A percentile compares a stretch with the other conserved stretches of the same genome.
phyloP scores from a whole-genome alignment of 2,113 vertebrate species.

The Pungitius pungitius region DNA sequence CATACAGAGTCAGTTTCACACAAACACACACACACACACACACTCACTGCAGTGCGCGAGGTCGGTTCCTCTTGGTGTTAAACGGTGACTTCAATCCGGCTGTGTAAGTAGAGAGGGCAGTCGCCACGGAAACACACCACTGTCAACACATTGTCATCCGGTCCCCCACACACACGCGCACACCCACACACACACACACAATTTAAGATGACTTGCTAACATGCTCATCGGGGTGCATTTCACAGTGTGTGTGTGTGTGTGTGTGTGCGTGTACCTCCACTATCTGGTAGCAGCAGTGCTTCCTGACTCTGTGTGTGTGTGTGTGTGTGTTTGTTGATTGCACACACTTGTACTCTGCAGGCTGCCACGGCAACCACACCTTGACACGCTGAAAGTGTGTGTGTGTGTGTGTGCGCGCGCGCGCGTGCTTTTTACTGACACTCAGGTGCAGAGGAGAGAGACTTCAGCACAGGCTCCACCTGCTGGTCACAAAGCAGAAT shows the following conservation, averaged over 20 bases:
- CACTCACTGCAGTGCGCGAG: slow-evolving; percentile 18
- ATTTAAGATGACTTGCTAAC: too few species aligned
- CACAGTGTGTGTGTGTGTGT: slow-evolving; percentile 2
- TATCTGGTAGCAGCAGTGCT: slow-evolving; percentile 32
- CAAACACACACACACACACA: not conserved
- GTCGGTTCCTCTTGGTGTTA: not conserved
- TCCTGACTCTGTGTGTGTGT: slow-evolving; percentile 36
- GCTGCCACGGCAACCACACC: slow-evolving; percentile 1
- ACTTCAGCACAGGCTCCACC: slow-evolving; percentile 26
- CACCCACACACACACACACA: not conserved
- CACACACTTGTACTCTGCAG: slow-evolving; percentile 1
- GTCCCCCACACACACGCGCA: slow-evolving; percentile 21
- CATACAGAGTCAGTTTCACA: not conserved
- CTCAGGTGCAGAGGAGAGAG: slow-evolving; percentile 13
- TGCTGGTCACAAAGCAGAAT: slow-evolving; percentile 31
- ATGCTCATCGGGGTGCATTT: too few species aligned
- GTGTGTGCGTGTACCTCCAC: slow-evolving; percentile 30
- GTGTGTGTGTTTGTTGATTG: slow-evolving; percentile 4
- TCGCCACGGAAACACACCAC: slow-evolving; percentile 26
- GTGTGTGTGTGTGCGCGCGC: not conserved
- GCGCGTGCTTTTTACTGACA: slow-evolving; percentile 1
- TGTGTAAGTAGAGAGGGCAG: slow-evolving; percentile 9
- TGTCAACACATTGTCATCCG: slow-evolving; percentile 8
- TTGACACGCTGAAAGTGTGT: slow-evolving; percentile 25
- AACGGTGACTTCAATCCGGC: slow-evolving; percentile 37